These are phyloP conservation scores for Tortricodes alternella DNA, from an alignment of 2,888 invertebrate species.

Conservation along the genomic window DNA sequence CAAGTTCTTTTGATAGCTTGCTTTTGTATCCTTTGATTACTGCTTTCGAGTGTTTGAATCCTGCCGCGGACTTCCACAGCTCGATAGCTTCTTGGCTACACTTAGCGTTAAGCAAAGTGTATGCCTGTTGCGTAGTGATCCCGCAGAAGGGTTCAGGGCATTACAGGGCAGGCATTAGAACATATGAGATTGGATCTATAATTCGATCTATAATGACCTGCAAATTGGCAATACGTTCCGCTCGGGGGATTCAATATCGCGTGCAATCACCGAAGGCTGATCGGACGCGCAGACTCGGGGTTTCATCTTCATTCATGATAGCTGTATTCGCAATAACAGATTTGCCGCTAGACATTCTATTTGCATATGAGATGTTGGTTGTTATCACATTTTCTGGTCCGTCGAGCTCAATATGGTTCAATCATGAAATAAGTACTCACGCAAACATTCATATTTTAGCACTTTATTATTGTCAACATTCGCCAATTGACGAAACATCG, in stretches of 20 bases:
- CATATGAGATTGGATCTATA: conserved; percentile 33
- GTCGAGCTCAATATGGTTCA: conserved; percentile 44
- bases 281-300: conserved; percentile 53
- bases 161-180: too few relatives aligned
- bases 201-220: conserved; percentile 54
- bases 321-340: conserved; percentile 50
- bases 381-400: conserved; percentile 49
- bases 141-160: too few relatives aligned
- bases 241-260: conserved; percentile 54
- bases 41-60: too few relatives aligned
- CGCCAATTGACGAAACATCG: neutral
- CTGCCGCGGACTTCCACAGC: too few relatives aligned
- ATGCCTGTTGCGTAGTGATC: too few relatives aligned
- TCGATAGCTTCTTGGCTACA: too few relatives aligned
- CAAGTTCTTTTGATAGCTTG: too few relatives aligned
- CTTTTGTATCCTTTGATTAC: too few relatives aligned
- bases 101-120: too few relatives aligned
- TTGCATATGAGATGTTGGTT: conserved; percentile 45
- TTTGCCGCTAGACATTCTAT: conserved; percentile 58
- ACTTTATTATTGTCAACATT: conserved; percentile 10
- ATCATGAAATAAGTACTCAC: conserved; percentile 27
- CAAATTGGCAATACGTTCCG: conserved; percentile 65
- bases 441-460: conserved; percentile 18
- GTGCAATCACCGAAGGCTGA: conserved; percentile 56
- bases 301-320: conserved; percentile 40